Evolutionary conservation across 2,797 vertebrate genomes (phyloP).

Genomic region (Neosilurus mollespiculum): DNA sequence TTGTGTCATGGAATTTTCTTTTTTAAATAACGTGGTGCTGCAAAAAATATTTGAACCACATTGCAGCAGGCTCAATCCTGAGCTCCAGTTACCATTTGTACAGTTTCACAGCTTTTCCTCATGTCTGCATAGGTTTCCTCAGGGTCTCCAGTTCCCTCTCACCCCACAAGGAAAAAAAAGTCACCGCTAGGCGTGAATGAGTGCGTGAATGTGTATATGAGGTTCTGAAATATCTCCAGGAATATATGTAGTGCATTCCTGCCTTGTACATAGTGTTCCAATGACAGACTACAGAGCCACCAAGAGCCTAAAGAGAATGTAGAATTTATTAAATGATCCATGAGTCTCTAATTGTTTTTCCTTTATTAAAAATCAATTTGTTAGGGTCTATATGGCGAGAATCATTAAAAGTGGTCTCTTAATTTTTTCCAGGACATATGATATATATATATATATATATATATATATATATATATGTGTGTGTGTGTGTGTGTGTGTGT

Average conservation of each 20-base stretch:
- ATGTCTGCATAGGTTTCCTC: constrained; percentile 9
- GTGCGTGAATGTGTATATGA: neutral
- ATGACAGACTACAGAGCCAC: neutral
- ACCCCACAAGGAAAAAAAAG: neutral
- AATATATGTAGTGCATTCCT: neutral
- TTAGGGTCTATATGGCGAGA: too few species aligned
- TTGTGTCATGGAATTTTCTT: neutral
- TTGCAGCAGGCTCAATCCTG: neutral
- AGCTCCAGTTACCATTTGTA: constrained; percentile 12
- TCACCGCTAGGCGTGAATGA: neutral
- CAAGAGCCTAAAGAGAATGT: neutral
- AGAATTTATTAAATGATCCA: neutral
- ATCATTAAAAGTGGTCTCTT: too few species aligned
- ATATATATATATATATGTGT: too few species aligned
- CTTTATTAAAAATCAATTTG: neutral
- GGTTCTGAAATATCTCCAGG: neutral
- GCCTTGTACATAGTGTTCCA: neutral
- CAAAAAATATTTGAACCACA: neutral
- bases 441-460: too few species aligned
- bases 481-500: too few species aligned
- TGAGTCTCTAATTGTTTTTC: neutral
- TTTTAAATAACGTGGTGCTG: neutral
- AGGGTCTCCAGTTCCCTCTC: constrained; percentile 14
- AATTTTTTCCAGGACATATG: too few species aligned
- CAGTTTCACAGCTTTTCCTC: constrained; percentile 13